These are phyloP conservation scores for Gila robusta DNA, from an alignment of 2,797 vertebrate genomes.

Conservation along the genomic window DNA sequence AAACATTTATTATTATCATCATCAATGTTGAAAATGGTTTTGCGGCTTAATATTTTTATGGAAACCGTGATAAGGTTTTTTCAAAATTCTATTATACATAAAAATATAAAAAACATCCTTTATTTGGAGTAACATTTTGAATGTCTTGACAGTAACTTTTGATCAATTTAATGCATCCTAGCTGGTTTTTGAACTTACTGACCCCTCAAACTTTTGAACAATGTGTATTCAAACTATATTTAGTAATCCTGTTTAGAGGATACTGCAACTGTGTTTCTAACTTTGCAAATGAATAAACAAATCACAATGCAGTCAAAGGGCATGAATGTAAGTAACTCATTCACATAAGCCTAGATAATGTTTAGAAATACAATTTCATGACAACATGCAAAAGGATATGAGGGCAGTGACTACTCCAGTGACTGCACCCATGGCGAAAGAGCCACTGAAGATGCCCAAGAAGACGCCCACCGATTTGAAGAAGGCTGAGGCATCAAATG, in stretches of 20 bases:
- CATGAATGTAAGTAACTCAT: neutral
- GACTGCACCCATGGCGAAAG: constrained; percentile 95
- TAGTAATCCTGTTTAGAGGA: neutral
- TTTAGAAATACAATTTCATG: neutral
- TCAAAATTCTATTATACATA: neutral
- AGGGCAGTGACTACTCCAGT: constrained; percentile 95
- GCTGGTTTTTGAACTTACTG: neutral
- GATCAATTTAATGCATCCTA: neutral
- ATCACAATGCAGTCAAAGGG: neutral
- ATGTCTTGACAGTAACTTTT: neutral
- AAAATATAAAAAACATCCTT: neutral
- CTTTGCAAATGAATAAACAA: neutral
- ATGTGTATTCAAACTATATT: neutral
- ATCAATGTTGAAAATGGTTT: neutral
- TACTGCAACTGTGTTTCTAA: neutral
- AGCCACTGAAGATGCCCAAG: constrained; percentile 97
- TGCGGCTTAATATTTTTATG: too few relatives aligned
- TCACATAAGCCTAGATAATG: neutral
- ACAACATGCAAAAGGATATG: constrained; percentile 88
- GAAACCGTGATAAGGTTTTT: neutral
- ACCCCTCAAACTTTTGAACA: neutral
- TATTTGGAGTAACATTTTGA: neutral
- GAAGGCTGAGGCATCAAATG: constrained; percentile 95
- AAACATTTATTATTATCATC: neutral
- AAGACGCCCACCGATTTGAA: constrained; percentile 98